Percentiles rank a stretch among this genome's conserved stretches.
These are phyloP conservation scores for Brenthis ino DNA, from an alignment of 2,888 invertebrate genomes.

Conservation along the genomic window DNA sequence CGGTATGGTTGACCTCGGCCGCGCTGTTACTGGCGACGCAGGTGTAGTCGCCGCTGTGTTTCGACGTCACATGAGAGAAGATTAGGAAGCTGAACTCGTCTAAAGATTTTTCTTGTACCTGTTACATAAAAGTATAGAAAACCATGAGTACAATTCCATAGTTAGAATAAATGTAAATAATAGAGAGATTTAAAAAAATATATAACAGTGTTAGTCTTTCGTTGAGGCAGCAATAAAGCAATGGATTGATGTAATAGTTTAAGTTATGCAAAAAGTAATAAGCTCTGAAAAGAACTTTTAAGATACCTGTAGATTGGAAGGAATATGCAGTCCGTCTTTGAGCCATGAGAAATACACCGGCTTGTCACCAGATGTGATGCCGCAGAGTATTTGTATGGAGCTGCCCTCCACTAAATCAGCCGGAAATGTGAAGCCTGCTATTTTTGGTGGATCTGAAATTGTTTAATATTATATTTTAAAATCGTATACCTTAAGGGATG, in stretches of 20 bases:
- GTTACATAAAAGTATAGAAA: constrained; percentile 17
- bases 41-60: constrained; percentile 87
- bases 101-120: constrained; percentile 86
- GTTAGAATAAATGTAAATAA: background rate
- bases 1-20: constrained; percentile 87
- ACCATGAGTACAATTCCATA: too few relatives aligned
- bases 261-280: too few relatives aligned
- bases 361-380: constrained; percentile 88
- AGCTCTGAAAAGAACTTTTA: background rate
- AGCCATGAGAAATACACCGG: constrained; percentile 88
- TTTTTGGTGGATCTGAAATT: constrained; percentile 88
- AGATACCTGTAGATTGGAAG: constrained; percentile 83
- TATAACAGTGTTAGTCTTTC: background rate
- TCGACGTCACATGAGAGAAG: constrained; percentile 86
- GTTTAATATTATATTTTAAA: constrained; percentile 11
- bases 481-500: background rate
- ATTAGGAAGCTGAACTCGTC: constrained; percentile 88
- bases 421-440: constrained; percentile 92
- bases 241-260: too few relatives aligned
- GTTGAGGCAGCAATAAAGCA: too few relatives aligned
- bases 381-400: constrained; percentile 91
- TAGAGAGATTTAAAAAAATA: background rate
- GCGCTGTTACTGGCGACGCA: constrained; percentile 88
- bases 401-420: constrained; percentile 91
- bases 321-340: constrained; percentile 85